A percentile compares a stretch with the other conserved stretches of the same genome.
Evolutionary conservation across 1,140 invertebrate species (phyloP).

Genomic region (Cryptotermes secundus): DNA sequence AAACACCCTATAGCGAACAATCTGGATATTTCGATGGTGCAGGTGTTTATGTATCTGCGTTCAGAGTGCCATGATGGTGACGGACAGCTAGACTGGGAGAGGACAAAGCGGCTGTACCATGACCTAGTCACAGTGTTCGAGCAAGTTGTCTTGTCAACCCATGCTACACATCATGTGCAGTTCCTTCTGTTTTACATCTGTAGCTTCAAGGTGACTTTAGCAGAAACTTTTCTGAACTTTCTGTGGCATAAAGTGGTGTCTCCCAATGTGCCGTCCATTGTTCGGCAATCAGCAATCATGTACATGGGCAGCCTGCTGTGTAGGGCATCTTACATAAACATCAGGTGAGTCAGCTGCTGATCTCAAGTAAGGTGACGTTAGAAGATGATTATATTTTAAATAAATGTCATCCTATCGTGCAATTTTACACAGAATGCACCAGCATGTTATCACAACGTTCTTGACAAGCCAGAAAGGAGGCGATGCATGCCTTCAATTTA

Average conservation of each 20-base stretch:
- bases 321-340: constrained; percentile 64
- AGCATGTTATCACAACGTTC: too few species aligned
- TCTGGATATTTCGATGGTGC: constrained; percentile 64
- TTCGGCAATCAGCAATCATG: constrained; percentile 66
- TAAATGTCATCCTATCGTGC: too few species aligned
- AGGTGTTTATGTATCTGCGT: constrained; percentile 60
- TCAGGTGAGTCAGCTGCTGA: constrained; percentile 55
- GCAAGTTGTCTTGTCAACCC: constrained; percentile 68
- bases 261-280: constrained; percentile 61
- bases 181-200: constrained; percentile 77
- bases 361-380: too few species aligned
- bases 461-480: too few species aligned
- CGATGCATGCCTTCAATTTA: too few species aligned
- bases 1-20: constrained; percentile 56
- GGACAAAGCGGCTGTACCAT: constrained; percentile 40
- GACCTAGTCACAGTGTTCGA: constrained; percentile 61
- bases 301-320: constrained; percentile 77
- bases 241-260: constrained; percentile 75
- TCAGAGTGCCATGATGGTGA: constrained; percentile 46
- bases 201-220: constrained; percentile 64
- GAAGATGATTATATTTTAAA: too few species aligned
- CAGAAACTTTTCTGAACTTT: constrained; percentile 67
- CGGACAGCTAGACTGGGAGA: constrained; percentile 47
- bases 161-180: constrained; percentile 73
- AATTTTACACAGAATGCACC: too few species aligned